Base-by-base conservation (phyloP, 2,888 invertebrate species). In the Habroteleia sp. region DNA sequence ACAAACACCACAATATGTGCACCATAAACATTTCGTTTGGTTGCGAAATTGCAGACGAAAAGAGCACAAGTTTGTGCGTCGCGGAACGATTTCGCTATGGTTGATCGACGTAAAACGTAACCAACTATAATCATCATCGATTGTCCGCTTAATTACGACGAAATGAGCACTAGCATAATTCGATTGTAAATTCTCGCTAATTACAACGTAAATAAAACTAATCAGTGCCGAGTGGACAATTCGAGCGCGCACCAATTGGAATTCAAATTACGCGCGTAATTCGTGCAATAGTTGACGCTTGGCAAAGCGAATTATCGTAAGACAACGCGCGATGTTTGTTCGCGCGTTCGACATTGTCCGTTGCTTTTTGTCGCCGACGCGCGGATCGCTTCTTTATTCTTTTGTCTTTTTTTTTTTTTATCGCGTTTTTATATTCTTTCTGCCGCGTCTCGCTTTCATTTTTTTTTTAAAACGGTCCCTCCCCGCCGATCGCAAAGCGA, bases 191-290 rank as follows among this genome's bases (percentile, higher is more conserved):
- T 52, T 42, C 25, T 27, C 37, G 52, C 44, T 62, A 17, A 69
- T 69, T 62, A 60, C 69, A 62, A 37, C 48, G 56, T 31, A 48
- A 63, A 71, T 56, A 63, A 63, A 63, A 56, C 39, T 54, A 56
- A 72, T 72, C 56, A 56, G 39, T 17, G 46, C 11, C 33, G 33
- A 71, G 46, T 33, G 44, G 44, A 46, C 46, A 44, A 48, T 46
- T 69, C 13, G 46, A 17, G 23, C 16, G 29, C 46, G 41, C 54
- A 29, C 50, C 54, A 48, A 58, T 50, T 37, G 68, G 35, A 42
- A 60, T 69, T 69, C 50, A 50, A 69, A 69, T 58, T 69, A 69
- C 42, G 60, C 60, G 42, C 23, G 42, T 42, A 44, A 65, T 54
- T 39, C 35, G 42, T 17, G 41, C 39, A 31, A 31, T 20, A 13